Percentiles rank a stretch among this genome's conserved stretches.
Evolutionary conservation across 2,888 invertebrate species (phyloP).

Genomic region (Bellardia bayeri): DNA sequence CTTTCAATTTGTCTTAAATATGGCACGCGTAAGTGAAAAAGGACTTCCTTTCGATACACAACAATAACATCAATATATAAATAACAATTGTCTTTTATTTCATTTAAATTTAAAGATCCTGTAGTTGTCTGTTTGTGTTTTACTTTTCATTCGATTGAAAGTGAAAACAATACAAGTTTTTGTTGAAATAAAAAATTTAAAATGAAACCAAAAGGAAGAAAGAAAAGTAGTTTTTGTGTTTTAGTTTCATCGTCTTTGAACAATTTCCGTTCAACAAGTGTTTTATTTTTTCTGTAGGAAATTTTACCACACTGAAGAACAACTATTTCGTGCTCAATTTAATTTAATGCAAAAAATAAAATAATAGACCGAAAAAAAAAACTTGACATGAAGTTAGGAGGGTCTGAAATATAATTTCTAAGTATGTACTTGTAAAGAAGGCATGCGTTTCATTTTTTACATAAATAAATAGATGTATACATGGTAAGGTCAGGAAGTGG

Average conservation of each 20-base stretch:
- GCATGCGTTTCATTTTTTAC: neutral
- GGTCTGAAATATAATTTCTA: neutral
- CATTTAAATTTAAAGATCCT: slow-evolving; percentile 41
- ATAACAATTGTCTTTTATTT: slow-evolving; percentile 27
- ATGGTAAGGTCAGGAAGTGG: too few relatives aligned
- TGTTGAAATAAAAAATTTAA: neutral
- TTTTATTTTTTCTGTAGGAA: slow-evolving; percentile 31
- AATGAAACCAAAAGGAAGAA: slow-evolving; percentile 53
- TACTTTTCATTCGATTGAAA: slow-evolving; percentile 60
- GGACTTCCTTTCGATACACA: slow-evolving; percentile 54
- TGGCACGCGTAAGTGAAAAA: slow-evolving; percentile 62
- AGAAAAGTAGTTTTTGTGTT: slow-evolving; percentile 25
- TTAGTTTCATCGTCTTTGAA: slow-evolving; percentile 19
- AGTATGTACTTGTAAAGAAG: neutral
- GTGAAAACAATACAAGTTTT: slow-evolving; percentile 60
- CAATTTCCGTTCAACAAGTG: slow-evolving; percentile 71
- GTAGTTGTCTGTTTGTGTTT: slow-evolving; percentile 37
- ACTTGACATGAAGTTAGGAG: neutral
- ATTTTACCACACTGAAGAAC: neutral
- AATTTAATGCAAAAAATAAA: slow-evolving; percentile 27
- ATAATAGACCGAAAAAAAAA: neutral
- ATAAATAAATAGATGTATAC: neutral
- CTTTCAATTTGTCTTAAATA: neutral
- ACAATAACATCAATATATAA: slow-evolving; percentile 32
- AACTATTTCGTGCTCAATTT: slow-evolving; percentile 46